Evolutionary conservation across 2,113 vertebrate genomes (phyloP), one percentile per base, ranked within the genome.

Genomic region (Hippocampus comes): DNA sequence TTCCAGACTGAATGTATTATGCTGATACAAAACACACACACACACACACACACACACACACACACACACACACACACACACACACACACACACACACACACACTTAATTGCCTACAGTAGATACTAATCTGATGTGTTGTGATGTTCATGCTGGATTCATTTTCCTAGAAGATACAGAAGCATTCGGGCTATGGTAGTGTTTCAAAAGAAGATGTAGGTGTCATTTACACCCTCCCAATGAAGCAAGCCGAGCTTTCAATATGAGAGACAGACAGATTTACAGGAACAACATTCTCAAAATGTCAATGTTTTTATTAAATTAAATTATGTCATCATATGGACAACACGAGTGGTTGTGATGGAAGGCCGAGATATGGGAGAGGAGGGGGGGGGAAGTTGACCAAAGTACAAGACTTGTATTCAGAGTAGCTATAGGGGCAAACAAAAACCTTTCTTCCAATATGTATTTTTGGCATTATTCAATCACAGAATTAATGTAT

Each of bases 71-170:
- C 68, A 74, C 72, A 68, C 72, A 77, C 72, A 78, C 49, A 78
- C 43, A 15, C 46, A 9, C 42, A 65, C 63, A 23, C 76, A 80
- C 70, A 74, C 66, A 73, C 73, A 78, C 84, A 83, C 80, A 84
- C 75, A 63, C 75, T 67, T 74, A 81, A 87, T 87, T 87, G 84
- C 81, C 7, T 7, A 61, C 59, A 34, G 80, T 76, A 85, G 85
- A 84, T 82, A 51, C 66, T 87, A 86, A 87, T 85, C 80, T 75
- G 55, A 90, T 87, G 75, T 71, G 68, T 78, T 71, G 48, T 67
- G 71, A 80, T 81, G 66, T 83, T 70, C 71, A 57, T 43, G 68
- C 72, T 55, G 67, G 60, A 68, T 77, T 74, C 75, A 76, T 73
- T 73, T 85, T 84, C 69, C 72, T 68, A 71, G 79, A 84, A 73